These are phyloP conservation scores for Cyanoliseus patagonus DNA, from an alignment of 2,113 vertebrate species.

Conservation along the genomic window DNA sequence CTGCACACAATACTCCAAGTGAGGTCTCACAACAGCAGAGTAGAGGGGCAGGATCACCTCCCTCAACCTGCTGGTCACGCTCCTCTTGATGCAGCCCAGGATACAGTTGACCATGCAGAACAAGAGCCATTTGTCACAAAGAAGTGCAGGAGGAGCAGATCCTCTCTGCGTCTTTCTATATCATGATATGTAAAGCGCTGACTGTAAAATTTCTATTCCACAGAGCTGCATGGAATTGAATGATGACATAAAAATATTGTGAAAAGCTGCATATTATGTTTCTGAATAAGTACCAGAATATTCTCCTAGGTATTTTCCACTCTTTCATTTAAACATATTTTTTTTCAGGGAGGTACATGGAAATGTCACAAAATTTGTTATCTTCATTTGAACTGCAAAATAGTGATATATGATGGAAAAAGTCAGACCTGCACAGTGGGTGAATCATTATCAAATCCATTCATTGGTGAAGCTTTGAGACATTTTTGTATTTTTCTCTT, in stretches of 20 bases:
- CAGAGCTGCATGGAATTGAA: neutral
- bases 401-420: neutral
- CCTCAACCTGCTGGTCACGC: accelerated
- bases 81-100: neutral
- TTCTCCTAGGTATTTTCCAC: neutral
- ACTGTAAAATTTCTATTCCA: neutral
- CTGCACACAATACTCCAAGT: too few species aligned
- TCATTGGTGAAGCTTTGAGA: neutral
- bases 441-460: neutral
- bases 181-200: accelerated
- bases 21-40: too few species aligned
- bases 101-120: neutral
- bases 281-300: neutral
- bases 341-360: neutral
- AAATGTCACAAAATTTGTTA: neutral
- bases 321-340: neutral
- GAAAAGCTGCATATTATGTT: neutral
- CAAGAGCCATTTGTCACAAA: neutral
- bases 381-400: neutral
- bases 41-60: neutral
- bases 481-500: neutral
- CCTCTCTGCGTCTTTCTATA: neutral
- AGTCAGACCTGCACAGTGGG: neutral
- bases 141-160: neutral
- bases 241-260: neutral